Conservation (phyloP, 2,113 vertebrate genomes). For the Edolisoma coerulescens region DNA sequence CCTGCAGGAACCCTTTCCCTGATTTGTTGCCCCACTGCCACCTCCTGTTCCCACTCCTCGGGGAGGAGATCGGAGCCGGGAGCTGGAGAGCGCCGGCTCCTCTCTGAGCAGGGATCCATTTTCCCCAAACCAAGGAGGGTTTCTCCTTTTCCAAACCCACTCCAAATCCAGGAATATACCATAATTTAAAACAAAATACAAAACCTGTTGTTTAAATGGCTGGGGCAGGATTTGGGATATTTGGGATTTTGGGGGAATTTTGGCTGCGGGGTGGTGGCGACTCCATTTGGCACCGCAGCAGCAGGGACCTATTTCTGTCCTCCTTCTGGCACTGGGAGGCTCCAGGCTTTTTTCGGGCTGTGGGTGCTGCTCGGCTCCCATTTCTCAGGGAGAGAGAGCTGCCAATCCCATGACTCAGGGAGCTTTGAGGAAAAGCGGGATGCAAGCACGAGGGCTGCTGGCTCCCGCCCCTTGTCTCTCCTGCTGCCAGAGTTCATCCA, state of each 20-base stretch:
- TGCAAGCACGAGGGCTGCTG: neutral
- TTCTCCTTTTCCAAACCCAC: neutral
- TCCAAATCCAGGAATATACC: neutral
- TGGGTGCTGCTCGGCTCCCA: neutral
- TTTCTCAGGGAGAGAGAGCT: neutral
- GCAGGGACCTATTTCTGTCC: neutral
- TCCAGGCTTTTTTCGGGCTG: neutral
- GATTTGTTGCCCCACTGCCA: neutral
- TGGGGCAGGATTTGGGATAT: neutral
- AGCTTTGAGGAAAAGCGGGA: neutral
- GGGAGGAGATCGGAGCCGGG: neutral
- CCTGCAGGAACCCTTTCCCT: neutral
- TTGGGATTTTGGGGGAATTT: neutral
- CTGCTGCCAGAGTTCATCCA: neutral
- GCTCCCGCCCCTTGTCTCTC: neutral
- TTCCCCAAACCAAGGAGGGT: neutral
- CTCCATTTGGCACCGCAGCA: neutral
- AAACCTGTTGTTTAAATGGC: neutral
- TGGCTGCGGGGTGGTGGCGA: neutral
- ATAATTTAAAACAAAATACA: neutral
- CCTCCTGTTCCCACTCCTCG: neutral
- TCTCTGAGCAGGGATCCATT: accelerated
- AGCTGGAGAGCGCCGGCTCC: accelerated
- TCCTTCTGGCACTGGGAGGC: neutral
- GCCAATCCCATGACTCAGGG: neutral